Evolutionary conservation across 1,140 invertebrate genomes (phyloP), one percentile per base, ranked within the genome.

Genomic region (Nasonia vitripennis): DNA sequence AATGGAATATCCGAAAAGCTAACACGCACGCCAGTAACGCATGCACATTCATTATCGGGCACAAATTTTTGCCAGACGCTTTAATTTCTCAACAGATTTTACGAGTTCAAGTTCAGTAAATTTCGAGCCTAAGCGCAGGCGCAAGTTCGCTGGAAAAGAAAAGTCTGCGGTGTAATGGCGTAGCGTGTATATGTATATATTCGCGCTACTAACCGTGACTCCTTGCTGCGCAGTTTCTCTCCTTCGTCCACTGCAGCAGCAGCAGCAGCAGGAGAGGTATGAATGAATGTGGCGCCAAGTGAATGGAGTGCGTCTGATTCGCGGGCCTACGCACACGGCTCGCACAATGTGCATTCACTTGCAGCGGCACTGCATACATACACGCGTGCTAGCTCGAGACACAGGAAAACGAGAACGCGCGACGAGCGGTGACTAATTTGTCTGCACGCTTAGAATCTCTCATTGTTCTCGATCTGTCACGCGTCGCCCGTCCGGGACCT

Each of bases 211-310:
- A 82, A 82, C 80, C 80, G 70, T 74, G 80, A 82, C 80, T 83
- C n/a, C 55, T 68, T 20, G 70, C 41, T 74, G 70, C 70, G 70
- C 79, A 70, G 23, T 75, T 83, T 31, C 71, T 71, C 68, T 34
- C 80, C n/a, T 51, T 68, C 83, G 80, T 83, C 67, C 48, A 17
- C 51, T 11, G 34, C 37, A 48, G 68, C 70, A 55, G 17, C 10
- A 23, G n/a, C 20, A 23, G 11, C 10, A 23, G 48, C 85, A 84
- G 81, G 84, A 86, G 85, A 88, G 87, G 85, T 89, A 93, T 93
- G 92, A 93, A 93, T 93, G 92, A 93, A 92, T 92, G 91, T 92
- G 92, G 92, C 92, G 92, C 92, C 92, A 93, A 92, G 91, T 92
- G 92, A 93, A 92, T 93, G 92, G 92, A 92, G 91, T 92, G 87